Base-by-base conservation (phyloP, 2,888 invertebrate genomes). In the Cremastinae sp. region DNA sequence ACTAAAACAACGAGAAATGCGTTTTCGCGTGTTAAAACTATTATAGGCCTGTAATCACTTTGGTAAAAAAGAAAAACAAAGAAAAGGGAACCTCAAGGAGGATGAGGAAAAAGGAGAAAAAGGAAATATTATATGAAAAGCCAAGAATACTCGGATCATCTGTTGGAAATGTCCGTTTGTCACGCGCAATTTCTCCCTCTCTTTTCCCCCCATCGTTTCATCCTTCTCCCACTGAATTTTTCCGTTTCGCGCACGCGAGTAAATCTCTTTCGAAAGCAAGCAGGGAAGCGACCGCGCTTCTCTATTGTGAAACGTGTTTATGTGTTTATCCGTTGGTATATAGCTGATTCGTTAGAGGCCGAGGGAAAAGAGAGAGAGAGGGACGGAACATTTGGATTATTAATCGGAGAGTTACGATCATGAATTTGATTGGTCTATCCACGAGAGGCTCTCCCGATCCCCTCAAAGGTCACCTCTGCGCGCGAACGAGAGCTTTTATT, bases 401-500 rank as follows among this genome's bases (percentile, higher is more conserved):
- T 70, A 73, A 72, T 73, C 49, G 58, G 35, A 18, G 12, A 55
- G 43, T n/a, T 66, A 16, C 37, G 64, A 71, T 53, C 47, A 55
- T 37, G 47, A 65, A 59, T 70, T 70, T 49, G 53, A 72, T 69
- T 45, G 62, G 45, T 73, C 41, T 59, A 59, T 69, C 16, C 16
- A 12, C 16, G 43, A 55, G 16, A 28, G 39, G n/a, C 12, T 20
- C 41, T 10, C 51, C 16, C 55, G 18, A 22, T 51, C 51, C 68
- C 35, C 53, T 43, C 37, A 75, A 77, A 80, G 80, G 80, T 80
- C 78, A 80, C 78, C 78, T 77, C 77, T 77, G 69, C 78, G 75
- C 73, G 28, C 51, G 64, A 62, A 53, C 47, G 39, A 51, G 22
- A 37, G n/a, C 10, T 10, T 18, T 14, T n/a, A 18, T 35, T 16